These are phyloP conservation scores for Dendrocopos noguchii DNA, from an alignment of 2,113 vertebrate genomes.

Conservation along the genomic window DNA sequence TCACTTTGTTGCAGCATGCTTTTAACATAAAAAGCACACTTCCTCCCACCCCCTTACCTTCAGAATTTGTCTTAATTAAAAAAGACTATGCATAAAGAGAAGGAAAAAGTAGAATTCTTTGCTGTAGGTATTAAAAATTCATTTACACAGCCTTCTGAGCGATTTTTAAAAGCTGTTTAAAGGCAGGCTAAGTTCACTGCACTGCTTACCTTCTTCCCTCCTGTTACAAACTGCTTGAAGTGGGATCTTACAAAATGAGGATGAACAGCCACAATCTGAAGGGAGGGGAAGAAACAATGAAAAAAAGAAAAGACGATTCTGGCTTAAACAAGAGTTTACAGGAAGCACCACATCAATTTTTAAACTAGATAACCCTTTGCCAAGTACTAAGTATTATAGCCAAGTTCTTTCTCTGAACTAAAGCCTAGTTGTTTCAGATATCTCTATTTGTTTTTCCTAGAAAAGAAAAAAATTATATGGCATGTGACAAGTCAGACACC, in stretches of 20 bases:
- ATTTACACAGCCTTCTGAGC: background rate
- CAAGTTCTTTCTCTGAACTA: background rate
- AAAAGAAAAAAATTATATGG: background rate
- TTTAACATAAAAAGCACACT: background rate
- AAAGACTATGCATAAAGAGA: background rate
- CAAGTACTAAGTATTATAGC: background rate
- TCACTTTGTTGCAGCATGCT: background rate
- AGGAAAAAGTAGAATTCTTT: background rate
- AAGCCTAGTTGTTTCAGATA: background rate
- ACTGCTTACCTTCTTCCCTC: conserved; percentile 92
- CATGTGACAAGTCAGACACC: background rate
- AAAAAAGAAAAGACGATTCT: background rate
- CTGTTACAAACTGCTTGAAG: conserved; percentile 97
- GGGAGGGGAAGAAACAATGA: background rate
- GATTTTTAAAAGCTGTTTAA: background rate
- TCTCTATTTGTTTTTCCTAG: background rate
- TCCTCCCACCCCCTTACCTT: fast-evolving
- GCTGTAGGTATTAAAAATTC: background rate
- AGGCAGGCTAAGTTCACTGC: background rate
- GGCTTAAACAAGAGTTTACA: background rate
- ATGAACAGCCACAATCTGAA: conserved; percentile 88
- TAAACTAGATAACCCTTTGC: background rate
- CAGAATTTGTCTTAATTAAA: background rate
- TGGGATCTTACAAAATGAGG: conserved; percentile 93
- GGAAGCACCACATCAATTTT: background rate